Base-by-base conservation (phyloP, 1,140 invertebrate species). In the Drosophila carrolli region DNA sequence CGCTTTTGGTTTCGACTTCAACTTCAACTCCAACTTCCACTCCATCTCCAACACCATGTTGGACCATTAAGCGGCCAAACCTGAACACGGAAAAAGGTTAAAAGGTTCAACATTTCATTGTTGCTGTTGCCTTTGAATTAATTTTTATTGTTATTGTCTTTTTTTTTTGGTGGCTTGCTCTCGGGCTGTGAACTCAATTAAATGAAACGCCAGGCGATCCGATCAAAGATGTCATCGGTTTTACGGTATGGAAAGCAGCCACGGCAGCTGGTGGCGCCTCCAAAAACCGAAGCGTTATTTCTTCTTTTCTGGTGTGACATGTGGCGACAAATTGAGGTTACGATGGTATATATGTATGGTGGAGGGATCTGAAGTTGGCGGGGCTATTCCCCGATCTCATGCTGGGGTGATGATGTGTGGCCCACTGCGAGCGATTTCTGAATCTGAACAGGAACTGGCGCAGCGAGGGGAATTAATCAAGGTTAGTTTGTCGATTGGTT, bases 121-220 rank as follows among this genome's bases (percentile, higher is more conserved):
- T 84, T 79, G 74, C 58, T 68, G 58, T 63, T 78, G 68, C 82
- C 63, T 83, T 82, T 77, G 79, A 88, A 88, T 88, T 88, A 88
- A 88, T 83, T 88, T 88, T 88, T 88, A 88, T 88, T 88, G 79
- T 89, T 88, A 89, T 88, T 81, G 82, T 78, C 73, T 76, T 85
- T 76, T 48, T 23, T 51, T 29, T 50, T 37, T 53, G 19, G 47
- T 19, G 27, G 62, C 35, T 62, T 19, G 60, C 60, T 66, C 19
- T 35, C 1, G 65, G 83, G 83, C 83, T 89, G 83, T 89, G 84
- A 88, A 88, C 83, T 89, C 83, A 88, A 88, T 88, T 88, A 88
- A 88, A 89, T 62, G 65, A 78, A 83, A 86, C 83, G 83, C 83
- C 83, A 88, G 79, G 79, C 83, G 72, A 83, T 74, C 61, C 72